Evolutionary conservation across 2,113 vertebrate genomes (phyloP).

Genomic region (Thunnus maccoyii): DNA sequence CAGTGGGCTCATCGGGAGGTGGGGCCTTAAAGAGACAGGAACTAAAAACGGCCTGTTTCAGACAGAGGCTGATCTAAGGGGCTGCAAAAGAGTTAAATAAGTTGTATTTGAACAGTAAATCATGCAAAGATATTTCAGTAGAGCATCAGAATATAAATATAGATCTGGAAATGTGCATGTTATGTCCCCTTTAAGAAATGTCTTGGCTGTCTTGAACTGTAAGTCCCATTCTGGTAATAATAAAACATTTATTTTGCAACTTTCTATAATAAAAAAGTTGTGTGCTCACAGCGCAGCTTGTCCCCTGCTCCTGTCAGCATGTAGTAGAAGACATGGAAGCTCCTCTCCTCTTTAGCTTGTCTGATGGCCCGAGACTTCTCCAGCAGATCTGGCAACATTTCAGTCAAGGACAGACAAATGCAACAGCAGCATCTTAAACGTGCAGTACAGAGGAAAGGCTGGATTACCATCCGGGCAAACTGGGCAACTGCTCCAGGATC

Average conservation of each 20-base stretch:
- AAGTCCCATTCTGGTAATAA: neutral
- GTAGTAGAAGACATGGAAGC: constrained; percentile 94
- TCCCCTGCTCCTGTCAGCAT: constrained; percentile 89
- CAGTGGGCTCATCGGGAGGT: too few relatives aligned
- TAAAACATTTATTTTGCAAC: neutral
- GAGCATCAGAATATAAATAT: too few relatives aligned
- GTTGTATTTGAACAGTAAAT: too few relatives aligned
- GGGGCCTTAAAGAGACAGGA: too few relatives aligned
- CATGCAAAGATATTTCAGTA: too few relatives aligned
- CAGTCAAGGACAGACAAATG: constrained; percentile 79
- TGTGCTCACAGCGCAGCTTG: constrained; percentile 86
- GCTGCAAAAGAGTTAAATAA: too few relatives aligned
- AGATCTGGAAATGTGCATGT: too few relatives aligned
- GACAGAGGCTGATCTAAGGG: too few relatives aligned
- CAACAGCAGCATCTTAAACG: neutral
- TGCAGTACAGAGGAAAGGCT: neutral
- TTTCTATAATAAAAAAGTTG: neutral
- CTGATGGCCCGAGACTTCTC: constrained; percentile 93
- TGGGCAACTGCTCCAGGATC: neutral
- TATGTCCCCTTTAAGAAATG: neutral
- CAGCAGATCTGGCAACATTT: constrained; percentile 85
- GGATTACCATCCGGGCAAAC: too few relatives aligned
- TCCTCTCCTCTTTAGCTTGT: constrained; percentile 91
- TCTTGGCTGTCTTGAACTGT: neutral
- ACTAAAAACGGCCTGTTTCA: too few relatives aligned